Conservation (phyloP, 2,113 vertebrate genomes). For the Gila orcuttii region DNA sequence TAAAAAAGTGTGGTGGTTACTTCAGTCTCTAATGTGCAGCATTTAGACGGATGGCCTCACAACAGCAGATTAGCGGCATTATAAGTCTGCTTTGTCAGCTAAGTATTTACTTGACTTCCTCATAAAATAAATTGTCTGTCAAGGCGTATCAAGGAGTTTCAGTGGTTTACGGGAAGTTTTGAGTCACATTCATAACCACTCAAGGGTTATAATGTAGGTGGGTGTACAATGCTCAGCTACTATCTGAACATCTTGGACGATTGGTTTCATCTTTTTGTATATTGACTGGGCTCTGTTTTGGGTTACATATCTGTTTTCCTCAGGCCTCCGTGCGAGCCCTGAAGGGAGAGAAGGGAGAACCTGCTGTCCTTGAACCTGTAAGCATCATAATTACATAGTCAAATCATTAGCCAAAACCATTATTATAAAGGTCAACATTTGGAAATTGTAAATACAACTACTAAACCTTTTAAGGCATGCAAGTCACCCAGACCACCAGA, state of each 20-base stretch:
- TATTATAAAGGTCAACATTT: not conserved
- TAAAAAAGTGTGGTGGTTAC: not conserved
- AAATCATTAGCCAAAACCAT: not conserved
- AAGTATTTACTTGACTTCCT: not conserved
- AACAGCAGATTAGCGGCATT: conserved; percentile 1
- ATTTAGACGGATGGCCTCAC: not conserved
- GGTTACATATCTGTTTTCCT: conserved; percentile 84
- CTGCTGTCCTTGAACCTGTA: conserved; percentile 88
- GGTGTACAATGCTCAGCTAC: not conserved
- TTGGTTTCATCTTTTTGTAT: conserved; percentile 40
- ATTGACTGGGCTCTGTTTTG: conserved; percentile 76
- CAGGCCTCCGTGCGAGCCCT: conserved; percentile 81
- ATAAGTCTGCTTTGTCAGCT: not conserved
- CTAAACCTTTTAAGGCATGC: not conserved
- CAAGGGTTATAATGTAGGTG: not conserved
- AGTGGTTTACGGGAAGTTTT: not conserved
- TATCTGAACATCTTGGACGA: not conserved
- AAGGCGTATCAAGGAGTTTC: not conserved
- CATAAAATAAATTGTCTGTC: not conserved
- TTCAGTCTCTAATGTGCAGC: not conserved
- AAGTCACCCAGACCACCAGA: conserved; percentile 18
- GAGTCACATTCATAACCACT: not conserved
- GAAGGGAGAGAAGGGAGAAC: conserved; percentile 91
- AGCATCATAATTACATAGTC: conserved; percentile 65
- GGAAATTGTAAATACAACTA: not conserved